These are phyloP conservation scores for Xiphophorus couchianus DNA, from an alignment of 2,113 vertebrate species.

Conservation along the genomic window DNA sequence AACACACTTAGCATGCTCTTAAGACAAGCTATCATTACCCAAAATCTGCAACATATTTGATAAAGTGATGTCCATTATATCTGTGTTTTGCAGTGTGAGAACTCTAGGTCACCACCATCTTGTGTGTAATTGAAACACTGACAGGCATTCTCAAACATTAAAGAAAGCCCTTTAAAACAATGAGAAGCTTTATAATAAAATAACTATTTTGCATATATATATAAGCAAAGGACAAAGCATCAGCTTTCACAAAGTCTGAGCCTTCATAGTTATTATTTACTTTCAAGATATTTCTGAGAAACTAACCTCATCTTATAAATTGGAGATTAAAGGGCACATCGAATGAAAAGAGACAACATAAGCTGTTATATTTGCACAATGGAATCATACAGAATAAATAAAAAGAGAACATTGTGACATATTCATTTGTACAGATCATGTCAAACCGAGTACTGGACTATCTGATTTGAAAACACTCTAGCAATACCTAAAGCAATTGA, in stretches of 20 bases:
- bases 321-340: background rate
- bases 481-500: too few relatives aligned
- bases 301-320: background rate
- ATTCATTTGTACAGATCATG: too few relatives aligned
- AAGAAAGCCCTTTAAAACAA: background rate
- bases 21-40: background rate
- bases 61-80: slow-evolving; percentile 5
- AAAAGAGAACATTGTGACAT: too few relatives aligned
- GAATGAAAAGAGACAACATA: too few relatives aligned
- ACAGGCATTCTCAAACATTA: background rate
- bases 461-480: too few relatives aligned
- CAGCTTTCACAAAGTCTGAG: slow-evolving; percentile 11
- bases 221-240: background rate
- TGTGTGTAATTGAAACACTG: slow-evolving; percentile 19
- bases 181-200: background rate
- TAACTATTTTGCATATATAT: background rate
- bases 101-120: slow-evolving; percentile 24
- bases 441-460: too few relatives aligned
- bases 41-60: slow-evolving; percentile 2
- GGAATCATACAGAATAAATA: too few relatives aligned
- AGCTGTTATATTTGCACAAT: too few relatives aligned
- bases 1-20: background rate
- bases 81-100: slow-evolving; percentile 15
- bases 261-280: slow-evolving; percentile 3
- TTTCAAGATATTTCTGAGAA: background rate